Evolutionary conservation across 2,113 vertebrate species (phyloP), one percentile per base, ranked within the genome.

Genomic region (Elanus axillaris): DNA sequence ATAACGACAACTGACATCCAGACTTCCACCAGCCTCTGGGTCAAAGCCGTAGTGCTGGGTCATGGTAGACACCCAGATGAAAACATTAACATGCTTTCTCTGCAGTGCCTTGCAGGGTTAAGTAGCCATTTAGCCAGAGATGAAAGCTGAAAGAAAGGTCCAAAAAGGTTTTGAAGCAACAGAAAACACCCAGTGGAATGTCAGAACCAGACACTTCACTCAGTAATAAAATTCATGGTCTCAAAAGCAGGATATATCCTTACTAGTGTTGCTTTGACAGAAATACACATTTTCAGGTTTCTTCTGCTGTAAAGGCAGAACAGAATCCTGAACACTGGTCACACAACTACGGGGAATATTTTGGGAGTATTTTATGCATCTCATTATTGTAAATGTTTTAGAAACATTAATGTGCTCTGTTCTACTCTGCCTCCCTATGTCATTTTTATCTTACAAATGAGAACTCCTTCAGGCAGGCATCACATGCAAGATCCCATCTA

Each of bases 1-100:
- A 83, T 94, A 97, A 97, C 4, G 3, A 52, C 63, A 92, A 68
- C 69, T 96, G 96, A 96, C 96, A 93, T 64, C 77, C 96, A 96
- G 93, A 68, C 90, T 92, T 91, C 84, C 87, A 60, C 81, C 74
- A 90, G 90, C 77, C 90, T 22, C 71, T 2, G 40, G 93, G 81
- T 66, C 90, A 85, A 85, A 95, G 77, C 73, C 5, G 2, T 53
- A 87, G 87, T 13, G 23, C 53, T 52, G 73, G 76, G 64, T 40
- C 93, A 76, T 26, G 71, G 85, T 92, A 96, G 81, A 91, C 26
- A 72, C 79, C 21, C 16, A 32, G 55, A 72, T 4, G 2, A 73
- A 86, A 88, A 95, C 68, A 34, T 20, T 71, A 68, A 82, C 6
- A 6, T 48, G 63, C 19, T 53, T 88, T 64, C 87, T 76, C 92